Base-by-base conservation (phyloP, 2,113 vertebrate genomes). In the Falco punctatus region DNA sequence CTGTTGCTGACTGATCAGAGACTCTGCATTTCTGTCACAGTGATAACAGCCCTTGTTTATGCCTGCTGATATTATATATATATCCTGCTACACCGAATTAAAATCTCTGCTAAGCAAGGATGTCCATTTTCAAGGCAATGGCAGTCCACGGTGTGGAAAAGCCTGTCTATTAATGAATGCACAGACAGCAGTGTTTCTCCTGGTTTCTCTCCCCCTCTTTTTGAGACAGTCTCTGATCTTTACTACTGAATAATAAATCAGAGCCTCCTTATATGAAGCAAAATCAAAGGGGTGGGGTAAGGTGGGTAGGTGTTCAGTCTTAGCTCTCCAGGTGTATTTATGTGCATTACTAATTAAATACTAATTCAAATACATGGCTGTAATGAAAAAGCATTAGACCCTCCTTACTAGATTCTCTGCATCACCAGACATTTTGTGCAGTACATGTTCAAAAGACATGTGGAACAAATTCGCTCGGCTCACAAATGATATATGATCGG, bases 401-500 rank as follows among this genome's bases (percentile, higher is more conserved):
- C 8, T 79, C 79, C 69, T 78, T 33, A 87, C 20, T 33, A 66
- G 44, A 77, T 67, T 83, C 33, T 74, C 59, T 86, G 10, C n/a
- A 71, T 42, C 67, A 75, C 28, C 61, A 81, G 58, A 73, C 38
- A 59, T 95, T 87, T 91, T 94, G 54, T 38, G 57, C 59, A 71
- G 28, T 73, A 20, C 33, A 92, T 44, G 48, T 88, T 90, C 62
- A 84, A 91, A 90, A 84, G 65, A 86, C 92, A 97, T 78, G 86
- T 97, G 94, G 96, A 97, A 97, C 52, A 95, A 95, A 96, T 97
- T 96, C 86, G 79, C 42, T 75, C 6, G 2, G 88, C 40, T 95
- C 46, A 57, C 77, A 97, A 92, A 94, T 95, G 77, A 96, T 94
- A 94, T 81, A 95, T 80, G 87, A 95, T 86, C 94, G 93, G 82